Conservation (phyloP, 2,113 vertebrate genomes). For the Myocastor coypus region DNA sequence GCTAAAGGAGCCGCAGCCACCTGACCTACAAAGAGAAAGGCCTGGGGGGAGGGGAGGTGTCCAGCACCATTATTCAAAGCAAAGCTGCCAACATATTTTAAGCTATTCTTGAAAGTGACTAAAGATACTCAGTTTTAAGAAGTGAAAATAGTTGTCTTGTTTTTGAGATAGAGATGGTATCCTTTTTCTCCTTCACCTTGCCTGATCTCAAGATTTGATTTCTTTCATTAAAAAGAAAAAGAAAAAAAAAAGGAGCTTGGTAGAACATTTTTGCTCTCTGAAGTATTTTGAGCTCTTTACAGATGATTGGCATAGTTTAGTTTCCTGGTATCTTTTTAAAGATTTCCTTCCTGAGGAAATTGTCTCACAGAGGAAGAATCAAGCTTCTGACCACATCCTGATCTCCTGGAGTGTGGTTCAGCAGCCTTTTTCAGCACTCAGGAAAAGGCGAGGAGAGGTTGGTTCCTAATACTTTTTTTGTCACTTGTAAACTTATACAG, state of each 20-base stretch:
- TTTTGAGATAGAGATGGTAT: not conserved
- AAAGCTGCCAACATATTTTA: slow-evolving; percentile 27
- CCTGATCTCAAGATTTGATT: slow-evolving; percentile 43
- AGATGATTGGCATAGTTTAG: slow-evolving; percentile 3
- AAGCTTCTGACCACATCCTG: slow-evolving; percentile 12
- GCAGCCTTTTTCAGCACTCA: slow-evolving; percentile 5
- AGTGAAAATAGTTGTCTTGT: not conserved
- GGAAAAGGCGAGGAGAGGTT: not conserved
- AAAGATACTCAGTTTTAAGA: slow-evolving; percentile 42
- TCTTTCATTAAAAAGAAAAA: not conserved
- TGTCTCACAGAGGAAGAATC: not conserved
- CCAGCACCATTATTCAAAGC: slow-evolving; percentile 5
- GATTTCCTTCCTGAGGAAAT: slow-evolving; percentile 64
- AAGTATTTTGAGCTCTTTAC: slow-evolving; percentile 53
- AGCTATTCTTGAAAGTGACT: slow-evolving; percentile 34
- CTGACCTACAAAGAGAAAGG: slow-evolving; percentile 22
- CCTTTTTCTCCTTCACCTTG: slow-evolving; percentile 16
- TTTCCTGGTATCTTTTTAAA: slow-evolving; percentile 48
- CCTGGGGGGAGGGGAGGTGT: not conserved
- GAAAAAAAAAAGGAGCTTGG: not conserved
- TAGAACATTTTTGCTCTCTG: slow-evolving; percentile 22
- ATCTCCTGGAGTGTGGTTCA: not conserved
- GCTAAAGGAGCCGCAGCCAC: not conserved
- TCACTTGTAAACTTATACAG: not conserved
- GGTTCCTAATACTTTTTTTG: not conserved